Percentiles rank a stretch among this genome's conserved stretches.
phyloP scores from a whole-genome alignment of 2,797 vertebrate genomes.

The Sebastes variabilis region DNA sequence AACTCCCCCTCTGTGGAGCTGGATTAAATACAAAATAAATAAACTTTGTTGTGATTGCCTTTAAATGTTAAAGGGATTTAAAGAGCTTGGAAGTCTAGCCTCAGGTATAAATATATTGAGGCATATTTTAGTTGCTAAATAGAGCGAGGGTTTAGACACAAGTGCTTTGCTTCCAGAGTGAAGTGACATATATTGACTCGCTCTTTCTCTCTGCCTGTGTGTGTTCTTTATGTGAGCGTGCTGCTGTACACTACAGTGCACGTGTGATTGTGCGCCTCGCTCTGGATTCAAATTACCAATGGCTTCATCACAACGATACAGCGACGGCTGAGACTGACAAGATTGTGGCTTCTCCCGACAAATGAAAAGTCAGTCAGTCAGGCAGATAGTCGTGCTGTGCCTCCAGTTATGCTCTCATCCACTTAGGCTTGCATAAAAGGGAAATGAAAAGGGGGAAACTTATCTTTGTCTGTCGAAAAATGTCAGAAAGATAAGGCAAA shows the following conservation, averaged over 20 bases:
- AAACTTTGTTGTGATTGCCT: conserved; percentile 48
- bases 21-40: conserved; percentile 54
- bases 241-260: neutral
- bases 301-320: conserved; percentile 31
- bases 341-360: conserved; percentile 31
- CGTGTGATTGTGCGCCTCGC: neutral
- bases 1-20: conserved; percentile 23
- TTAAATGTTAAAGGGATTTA: conserved; percentile 70
- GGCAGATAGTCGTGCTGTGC: conserved; percentile 19
- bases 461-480: conserved; percentile 46
- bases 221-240: neutral
- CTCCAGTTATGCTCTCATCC: conserved; percentile 49
- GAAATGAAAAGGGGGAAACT: conserved; percentile 22
- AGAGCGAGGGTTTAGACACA: conserved; percentile 28
- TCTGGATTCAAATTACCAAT: conserved; percentile 32
- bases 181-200: conserved; percentile 38
- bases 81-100: conserved; percentile 50
- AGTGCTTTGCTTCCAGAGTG: conserved; percentile 36
- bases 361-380: conserved; percentile 49
- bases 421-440: conserved; percentile 41
- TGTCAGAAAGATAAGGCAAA: conserved; percentile 48
- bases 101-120: conserved; percentile 56
- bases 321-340: conserved; percentile 27
- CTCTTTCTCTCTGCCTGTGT: neutral
- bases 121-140: conserved; percentile 44